phyloP scores from a whole-genome alignment of 2,888 invertebrate genomes.

The Oxystoma pomonae region DNA sequence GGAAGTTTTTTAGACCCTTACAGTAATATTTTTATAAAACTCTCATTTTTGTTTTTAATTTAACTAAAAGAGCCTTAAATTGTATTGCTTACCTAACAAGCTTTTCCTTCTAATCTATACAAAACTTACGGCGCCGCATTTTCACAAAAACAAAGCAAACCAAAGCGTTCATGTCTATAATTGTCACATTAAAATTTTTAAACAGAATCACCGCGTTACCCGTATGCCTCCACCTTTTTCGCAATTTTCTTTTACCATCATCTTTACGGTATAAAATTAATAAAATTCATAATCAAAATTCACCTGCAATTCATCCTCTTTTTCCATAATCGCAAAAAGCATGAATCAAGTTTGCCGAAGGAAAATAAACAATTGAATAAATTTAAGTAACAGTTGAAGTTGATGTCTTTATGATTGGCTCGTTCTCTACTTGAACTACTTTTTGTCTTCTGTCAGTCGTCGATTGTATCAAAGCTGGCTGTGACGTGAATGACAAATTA shows the following conservation, averaged over 20 bases:
- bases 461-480: conserved; percentile 29
- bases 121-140: conserved; percentile 24
- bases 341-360: not conserved
- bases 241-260: not conserved
- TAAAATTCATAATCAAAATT: not conserved
- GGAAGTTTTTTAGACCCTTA: too few species aligned
- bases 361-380: not conserved
- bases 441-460: conserved; percentile 33
- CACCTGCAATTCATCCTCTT: not conserved
- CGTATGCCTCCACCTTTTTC: not conserved
- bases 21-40: too few species aligned
- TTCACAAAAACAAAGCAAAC: conserved; percentile 17
- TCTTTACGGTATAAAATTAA: not conserved
- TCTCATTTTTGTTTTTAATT: too few species aligned
- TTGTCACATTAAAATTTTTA: not conserved
- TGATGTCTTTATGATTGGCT: conserved; percentile 40
- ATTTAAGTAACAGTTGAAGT: not conserved
- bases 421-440: conserved; percentile 35
- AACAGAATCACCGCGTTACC: not conserved
- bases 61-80: too few species aligned
- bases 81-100: too few species aligned
- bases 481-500: conserved; percentile 41
- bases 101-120: conserved; percentile 3
- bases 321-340: not conserved
- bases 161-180: not conserved